Percentiles rank a stretch among this genome's conserved stretches.
Evolutionary conservation across 2,797 vertebrate species (phyloP).

Genomic region (Malurus splendens): DNA sequence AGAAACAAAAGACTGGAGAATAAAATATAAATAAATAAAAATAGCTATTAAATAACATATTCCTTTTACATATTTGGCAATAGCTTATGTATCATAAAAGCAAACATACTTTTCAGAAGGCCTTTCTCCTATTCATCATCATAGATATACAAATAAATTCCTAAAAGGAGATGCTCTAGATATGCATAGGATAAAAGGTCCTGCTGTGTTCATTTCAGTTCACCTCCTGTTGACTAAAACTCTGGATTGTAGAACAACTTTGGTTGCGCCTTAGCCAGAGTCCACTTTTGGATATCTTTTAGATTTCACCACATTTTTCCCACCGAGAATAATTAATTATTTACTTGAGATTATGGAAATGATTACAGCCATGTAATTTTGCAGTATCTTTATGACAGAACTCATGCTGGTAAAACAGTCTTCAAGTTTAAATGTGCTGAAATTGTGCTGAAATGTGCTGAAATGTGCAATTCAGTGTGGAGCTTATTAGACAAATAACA

Average conservation of each 20-base stretch:
- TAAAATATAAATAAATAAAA: background rate
- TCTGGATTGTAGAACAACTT: background rate
- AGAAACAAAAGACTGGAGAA: background rate
- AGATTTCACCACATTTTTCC: background rate
- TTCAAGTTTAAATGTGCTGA: background rate
- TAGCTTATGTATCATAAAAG: background rate
- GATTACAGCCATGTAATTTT: background rate
- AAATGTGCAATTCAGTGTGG: background rate
- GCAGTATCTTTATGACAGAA: background rate
- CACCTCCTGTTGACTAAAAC: background rate
- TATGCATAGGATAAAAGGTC: rapidly evolving
- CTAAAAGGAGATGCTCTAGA: background rate
- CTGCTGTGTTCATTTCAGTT: rapidly evolving
- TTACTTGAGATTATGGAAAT: background rate
- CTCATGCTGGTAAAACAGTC: background rate
- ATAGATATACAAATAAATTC: background rate
- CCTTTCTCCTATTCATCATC: background rate
- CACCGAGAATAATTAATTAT: background rate
- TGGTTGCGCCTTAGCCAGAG: background rate
- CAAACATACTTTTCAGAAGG: background rate
- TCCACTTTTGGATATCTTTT: background rate
- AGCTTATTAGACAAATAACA: background rate
- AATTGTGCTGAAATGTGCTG: background rate
- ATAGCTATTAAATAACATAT: background rate
- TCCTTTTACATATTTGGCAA: background rate